phyloP scores from a whole-genome alignment of 1,140 invertebrate species.

The Myzus persicae region DNA sequence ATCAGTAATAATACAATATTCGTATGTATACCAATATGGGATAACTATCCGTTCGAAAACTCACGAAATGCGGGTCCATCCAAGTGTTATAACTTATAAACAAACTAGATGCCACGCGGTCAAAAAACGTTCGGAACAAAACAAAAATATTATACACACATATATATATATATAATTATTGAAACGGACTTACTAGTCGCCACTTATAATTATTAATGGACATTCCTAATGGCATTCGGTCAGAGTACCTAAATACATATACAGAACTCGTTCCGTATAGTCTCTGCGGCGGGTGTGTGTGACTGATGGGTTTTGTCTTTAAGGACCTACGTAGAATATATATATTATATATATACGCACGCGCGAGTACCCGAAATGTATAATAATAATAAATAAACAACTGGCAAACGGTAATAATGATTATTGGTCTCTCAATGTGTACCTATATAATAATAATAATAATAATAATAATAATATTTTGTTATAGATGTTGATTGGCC shows the following conservation, averaged over 20 bases:
- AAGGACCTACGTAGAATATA: background rate
- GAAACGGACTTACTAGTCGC: background rate
- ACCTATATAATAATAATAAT: background rate
- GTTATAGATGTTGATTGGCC: constrained; percentile 54
- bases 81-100: background rate
- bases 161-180: background rate
- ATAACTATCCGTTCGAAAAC: background rate
- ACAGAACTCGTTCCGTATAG: constrained; percentile 44
- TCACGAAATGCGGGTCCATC: background rate
- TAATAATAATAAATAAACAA: constrained; percentile 47
- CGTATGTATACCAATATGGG: background rate
- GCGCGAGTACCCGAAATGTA: constrained; percentile 27
- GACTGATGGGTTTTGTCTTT: constrained; percentile 58
- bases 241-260: background rate
- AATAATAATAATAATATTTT: background rate
- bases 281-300: background rate
- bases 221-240: constrained; percentile 46
- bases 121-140: background rate
- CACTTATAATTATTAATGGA: constrained; percentile 40
- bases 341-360: background rate
- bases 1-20: no score
- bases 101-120: background rate
- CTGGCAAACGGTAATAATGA: constrained; percentile 6
- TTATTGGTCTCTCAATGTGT: constrained; percentile 38
- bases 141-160: background rate